A percentile compares a stretch with the other conserved stretches of the same genome.
These are phyloP conservation scores for Zygaena filipendulae DNA, from an alignment of 2,888 invertebrate genomes.

Conservation along the genomic window DNA sequence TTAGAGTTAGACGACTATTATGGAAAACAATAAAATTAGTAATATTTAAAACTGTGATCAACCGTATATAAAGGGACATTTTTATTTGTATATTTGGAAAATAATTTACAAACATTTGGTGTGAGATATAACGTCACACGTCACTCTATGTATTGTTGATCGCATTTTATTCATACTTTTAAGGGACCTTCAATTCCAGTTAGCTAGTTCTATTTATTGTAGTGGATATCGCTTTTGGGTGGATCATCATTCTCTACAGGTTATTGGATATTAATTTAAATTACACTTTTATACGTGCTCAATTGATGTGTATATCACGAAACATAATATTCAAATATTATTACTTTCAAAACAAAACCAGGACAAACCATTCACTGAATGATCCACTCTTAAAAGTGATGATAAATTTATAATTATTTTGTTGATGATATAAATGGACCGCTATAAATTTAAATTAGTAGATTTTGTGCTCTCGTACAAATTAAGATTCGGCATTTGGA, in stretches of 20 bases:
- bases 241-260: no score
- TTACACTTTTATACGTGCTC: no score
- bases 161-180: conserved; percentile 64
- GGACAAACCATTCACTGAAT: no score
- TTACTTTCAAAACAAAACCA: no score
- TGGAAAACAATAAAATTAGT: conserved; percentile 61
- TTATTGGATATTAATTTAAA: no score
- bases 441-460: conserved; percentile 47
- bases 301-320: no score
- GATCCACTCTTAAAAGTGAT: no score
- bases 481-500: conserved; percentile 57
- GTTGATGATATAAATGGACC: conserved; percentile 55
- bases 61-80: no score
- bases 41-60: conserved; percentile 58
- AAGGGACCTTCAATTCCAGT: conserved; percentile 69
- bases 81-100: conserved; percentile 31
- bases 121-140: conserved; percentile 14
- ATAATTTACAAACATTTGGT: conserved; percentile 12
- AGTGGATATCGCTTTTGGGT: conserved; percentile 52
- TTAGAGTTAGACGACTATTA: conserved; percentile 62
- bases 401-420: conserved; percentile 60
- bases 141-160: conserved; percentile 43
- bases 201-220: conserved; percentile 67
- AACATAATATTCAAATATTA: no score
- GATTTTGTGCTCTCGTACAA: conserved; percentile 55